Conservation (phyloP, 2,888 invertebrate genomes). For the Leptopilina myrica region DNA sequence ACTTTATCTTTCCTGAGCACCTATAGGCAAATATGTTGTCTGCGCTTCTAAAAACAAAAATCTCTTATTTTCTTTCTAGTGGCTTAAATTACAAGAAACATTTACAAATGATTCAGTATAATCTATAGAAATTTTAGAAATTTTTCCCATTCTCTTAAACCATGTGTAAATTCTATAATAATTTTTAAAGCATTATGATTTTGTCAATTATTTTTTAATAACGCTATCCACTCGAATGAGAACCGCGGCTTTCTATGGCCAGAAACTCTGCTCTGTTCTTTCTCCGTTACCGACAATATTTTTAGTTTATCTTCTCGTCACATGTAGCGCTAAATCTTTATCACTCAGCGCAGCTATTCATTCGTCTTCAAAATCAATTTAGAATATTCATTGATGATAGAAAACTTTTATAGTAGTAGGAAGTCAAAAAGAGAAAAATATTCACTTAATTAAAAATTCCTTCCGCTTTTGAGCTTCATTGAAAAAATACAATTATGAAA, state of each 20-base stretch:
- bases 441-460: not conserved
- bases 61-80: not conserved
- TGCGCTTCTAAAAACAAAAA: not conserved
- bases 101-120: not conserved
- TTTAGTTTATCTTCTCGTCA: slow-evolving; percentile 39
- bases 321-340: slow-evolving; percentile 45
- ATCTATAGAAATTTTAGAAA: not conserved
- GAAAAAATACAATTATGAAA: no score
- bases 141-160: not conserved
- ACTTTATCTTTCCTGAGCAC: slow-evolving; percentile 26
- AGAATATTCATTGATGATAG: slow-evolving; percentile 24
- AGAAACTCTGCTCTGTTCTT: slow-evolving; percentile 38
- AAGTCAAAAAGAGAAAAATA: not conserved
- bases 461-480: not conserved
- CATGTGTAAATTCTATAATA: not conserved
- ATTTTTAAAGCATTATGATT: slow-evolving; percentile 54
- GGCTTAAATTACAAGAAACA: not conserved
- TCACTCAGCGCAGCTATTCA: slow-evolving; percentile 43
- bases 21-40: slow-evolving; percentile 25
- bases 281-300: slow-evolving; percentile 52
- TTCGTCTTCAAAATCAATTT: slow-evolving; percentile 45
- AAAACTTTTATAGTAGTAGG: not conserved
- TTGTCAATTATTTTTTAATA: slow-evolving; percentile 53
- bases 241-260: slow-evolving; percentile 31
- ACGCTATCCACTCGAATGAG: slow-evolving; percentile 46